Evolutionary conservation across 2,113 vertebrate genomes (phyloP).

Genomic region (Vimba vimba): DNA sequence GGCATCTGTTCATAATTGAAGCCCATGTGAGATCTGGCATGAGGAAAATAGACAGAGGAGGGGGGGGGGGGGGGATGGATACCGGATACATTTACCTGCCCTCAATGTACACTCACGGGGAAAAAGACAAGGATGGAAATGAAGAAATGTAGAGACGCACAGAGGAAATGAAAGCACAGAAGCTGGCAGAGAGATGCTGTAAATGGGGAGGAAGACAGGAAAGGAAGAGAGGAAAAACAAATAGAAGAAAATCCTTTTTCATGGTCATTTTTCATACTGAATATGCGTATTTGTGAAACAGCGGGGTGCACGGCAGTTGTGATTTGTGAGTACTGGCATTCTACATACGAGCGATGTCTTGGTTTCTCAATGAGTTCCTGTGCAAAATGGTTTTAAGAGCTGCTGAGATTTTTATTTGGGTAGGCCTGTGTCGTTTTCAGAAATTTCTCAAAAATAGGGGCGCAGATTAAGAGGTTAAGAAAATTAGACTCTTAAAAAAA

Average conservation of each 20-base stretch:
- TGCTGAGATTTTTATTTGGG: too few species aligned
- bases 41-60: conserved; percentile 47
- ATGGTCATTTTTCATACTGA: conserved; percentile 54
- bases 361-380: not conserved
- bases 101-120: conserved; percentile 37
- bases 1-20: conserved; percentile 72
- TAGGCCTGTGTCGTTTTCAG: too few species aligned
- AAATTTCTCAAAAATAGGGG: too few species aligned
- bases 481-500: not conserved
- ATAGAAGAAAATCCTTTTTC: conserved; percentile 14
- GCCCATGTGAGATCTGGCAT: conserved; percentile 64
- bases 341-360: not conserved
- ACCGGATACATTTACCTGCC: conserved; percentile 60
- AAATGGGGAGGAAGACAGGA: not conserved
- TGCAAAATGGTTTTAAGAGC: not conserved
- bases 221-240: conserved; percentile 11
- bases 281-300: conserved; percentile 37
- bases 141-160: not conserved
- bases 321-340: not conserved
- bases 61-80: conserved; percentile 37
- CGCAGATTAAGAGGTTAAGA: not conserved
- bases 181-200: not conserved
- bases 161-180: too few species aligned
- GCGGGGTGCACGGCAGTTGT: not conserved
- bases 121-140: not conserved